Conservation (phyloP, 2,888 invertebrate species). For the Notocelia uddmanniana region DNA sequence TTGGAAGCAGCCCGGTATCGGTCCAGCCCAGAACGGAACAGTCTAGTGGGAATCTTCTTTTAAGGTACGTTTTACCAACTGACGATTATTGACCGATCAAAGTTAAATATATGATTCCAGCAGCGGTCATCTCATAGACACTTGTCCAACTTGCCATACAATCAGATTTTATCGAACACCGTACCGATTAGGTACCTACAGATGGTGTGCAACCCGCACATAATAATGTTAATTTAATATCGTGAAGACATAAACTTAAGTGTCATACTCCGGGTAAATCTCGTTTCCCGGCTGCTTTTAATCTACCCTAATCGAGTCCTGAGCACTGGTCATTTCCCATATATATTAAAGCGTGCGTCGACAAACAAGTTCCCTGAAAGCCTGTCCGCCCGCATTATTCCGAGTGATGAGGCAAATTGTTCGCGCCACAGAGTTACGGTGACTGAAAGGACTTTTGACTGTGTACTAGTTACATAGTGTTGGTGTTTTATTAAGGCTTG, state of each 20-base stretch:
- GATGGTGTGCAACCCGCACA: too few relatives aligned
- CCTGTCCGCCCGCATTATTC: slow-evolving; percentile 41
- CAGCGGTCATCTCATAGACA: too few relatives aligned
- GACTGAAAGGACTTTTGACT: slow-evolving; percentile 12
- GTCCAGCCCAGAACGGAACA: too few relatives aligned
- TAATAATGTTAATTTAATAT: neutral
- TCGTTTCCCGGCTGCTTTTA: slow-evolving; percentile 16
- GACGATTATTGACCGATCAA: too few relatives aligned
- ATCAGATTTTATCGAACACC: too few relatives aligned
- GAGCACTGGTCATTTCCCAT: slow-evolving; percentile 30
- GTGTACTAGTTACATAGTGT: neutral
- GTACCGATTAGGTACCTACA: too few relatives aligned
- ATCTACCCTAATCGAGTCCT: slow-evolving; percentile 27
- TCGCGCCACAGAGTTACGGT: slow-evolving; percentile 14
- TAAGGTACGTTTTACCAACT: too few relatives aligned
- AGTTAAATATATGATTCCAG: too few relatives aligned
- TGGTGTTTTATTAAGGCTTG: too few relatives aligned
- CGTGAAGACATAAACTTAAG: neutral
- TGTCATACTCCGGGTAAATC: slow-evolving; percentile 11
- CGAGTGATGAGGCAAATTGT: slow-evolving; percentile 43
- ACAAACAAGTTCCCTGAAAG: slow-evolving; percentile 42
- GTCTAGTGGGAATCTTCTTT: too few relatives aligned
- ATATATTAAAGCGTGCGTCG: slow-evolving; percentile 29
- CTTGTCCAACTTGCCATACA: too few relatives aligned
- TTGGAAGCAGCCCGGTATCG: too few relatives aligned